A percentile compares a stretch with the other conserved stretches of the same genome.
Evolutionary conservation across 1,140 invertebrate genomes (phyloP).

Genomic region (Helicoverpa zea): DNA sequence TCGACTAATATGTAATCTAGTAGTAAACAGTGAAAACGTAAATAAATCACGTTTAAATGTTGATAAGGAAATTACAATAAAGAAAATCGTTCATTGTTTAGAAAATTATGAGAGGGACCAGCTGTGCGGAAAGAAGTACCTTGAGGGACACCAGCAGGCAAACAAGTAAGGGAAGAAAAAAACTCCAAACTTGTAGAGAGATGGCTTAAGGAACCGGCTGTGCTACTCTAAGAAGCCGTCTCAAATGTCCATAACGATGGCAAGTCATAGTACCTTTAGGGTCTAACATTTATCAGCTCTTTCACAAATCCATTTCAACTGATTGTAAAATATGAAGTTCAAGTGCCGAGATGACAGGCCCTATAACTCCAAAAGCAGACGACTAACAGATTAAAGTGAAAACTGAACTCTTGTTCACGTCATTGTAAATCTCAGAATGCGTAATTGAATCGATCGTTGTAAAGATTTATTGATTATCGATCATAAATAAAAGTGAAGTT

Average conservation of each 20-base stretch:
- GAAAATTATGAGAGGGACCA: background rate
- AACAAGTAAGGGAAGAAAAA: too few relatives aligned
- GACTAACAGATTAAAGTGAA: constrained; percentile 24
- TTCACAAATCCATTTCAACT: background rate
- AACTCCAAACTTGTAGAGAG: too few relatives aligned
- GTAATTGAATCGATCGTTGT: constrained; percentile 37
- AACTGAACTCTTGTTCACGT: constrained; percentile 12
- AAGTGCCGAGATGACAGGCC: background rate
- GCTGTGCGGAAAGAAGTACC: constrained; percentile 2
- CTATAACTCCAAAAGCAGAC: background rate
- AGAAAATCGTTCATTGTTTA: background rate
- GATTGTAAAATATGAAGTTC: background rate
- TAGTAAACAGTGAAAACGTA: constrained; percentile 24
- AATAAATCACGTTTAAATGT: constrained; percentile 28
- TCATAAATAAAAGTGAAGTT: constrained; percentile 11
- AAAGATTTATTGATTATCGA: constrained; percentile 30
- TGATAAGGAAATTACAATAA: background rate
- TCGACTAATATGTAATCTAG: constrained; percentile 51
- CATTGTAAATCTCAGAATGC: constrained; percentile 39
- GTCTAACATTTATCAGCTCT: too few relatives aligned
- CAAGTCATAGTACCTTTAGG: too few relatives aligned
- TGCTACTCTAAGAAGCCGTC: too few relatives aligned
- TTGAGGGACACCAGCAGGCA: background rate
- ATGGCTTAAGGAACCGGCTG: too few relatives aligned
- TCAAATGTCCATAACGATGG: too few relatives aligned